Base-by-base conservation (phyloP, 2,888 invertebrate species). In the Philereme vetulata region DNA sequence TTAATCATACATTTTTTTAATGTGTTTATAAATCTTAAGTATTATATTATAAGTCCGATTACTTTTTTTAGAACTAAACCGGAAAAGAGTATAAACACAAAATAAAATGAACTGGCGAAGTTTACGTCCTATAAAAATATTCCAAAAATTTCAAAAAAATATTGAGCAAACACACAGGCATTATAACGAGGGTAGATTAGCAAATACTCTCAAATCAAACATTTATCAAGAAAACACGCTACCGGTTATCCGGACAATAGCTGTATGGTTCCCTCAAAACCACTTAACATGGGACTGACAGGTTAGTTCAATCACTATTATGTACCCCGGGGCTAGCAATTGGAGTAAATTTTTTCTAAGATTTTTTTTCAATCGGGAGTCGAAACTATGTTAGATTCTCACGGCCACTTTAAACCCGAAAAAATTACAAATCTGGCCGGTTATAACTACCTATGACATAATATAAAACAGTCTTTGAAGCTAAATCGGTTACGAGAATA, bases 221-320 rank as follows among this genome's bases (percentile, higher is more conserved):
- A 86, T 90, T 90, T 90, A 81, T 85, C 79, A 78, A 89, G 90
- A 90, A 90, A 90, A 90, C 87, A 89, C 81, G 90, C 89, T 89
- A 88, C 90, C 84, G 90, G 86, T 81, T 84, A 77, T 78, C 77
- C 83, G 85, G 78, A 91, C 90, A 91, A 91, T 88, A 73, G 85
- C 65, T 69, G 74, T 76, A 80, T 82, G 82, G 84, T 86, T 81
- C 88, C 85, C 85, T 88, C 86, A 82, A 89, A 89, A 88, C 85
- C 89, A 88, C 90, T 90, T 91, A 92, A 92, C 92, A 88, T 91
- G 92, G 92, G 91, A 80, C 88, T 92, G 92, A 92, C 92, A 92
- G 92, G 91, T 91, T 90, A 88, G 88, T 90, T 90, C 90, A 88
- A 88, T 89, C 87, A 89, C 88, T 87, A 88, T 88, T 88, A 88